Percentiles rank a stretch among this genome's conserved stretches.
Evolutionary conservation across 64 coral and sea anemone species (phyloP).

Genomic region (Dendrophyllia cribrosa): DNA sequence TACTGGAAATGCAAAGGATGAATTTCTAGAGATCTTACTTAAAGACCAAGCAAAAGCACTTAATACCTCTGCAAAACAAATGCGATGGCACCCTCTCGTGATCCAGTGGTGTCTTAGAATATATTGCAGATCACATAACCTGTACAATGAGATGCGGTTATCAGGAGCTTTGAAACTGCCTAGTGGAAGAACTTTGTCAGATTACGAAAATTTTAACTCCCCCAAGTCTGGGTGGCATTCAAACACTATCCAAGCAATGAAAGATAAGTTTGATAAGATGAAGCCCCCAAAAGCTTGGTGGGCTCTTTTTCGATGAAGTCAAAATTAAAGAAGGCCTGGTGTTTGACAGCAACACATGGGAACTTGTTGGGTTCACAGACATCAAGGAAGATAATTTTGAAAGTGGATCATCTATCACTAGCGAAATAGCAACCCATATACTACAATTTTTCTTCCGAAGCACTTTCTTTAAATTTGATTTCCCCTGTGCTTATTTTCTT

Average conservation of each 20-base stretch:
- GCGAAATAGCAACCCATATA: constrained; percentile 23
- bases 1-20: constrained; percentile 43
- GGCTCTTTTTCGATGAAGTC: constrained; percentile 75
- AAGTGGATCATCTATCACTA: not conserved
- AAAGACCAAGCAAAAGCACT: constrained; percentile 62
- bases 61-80: constrained; percentile 51
- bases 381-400: not conserved
- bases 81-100: constrained; percentile 64
- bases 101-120: constrained; percentile 65
- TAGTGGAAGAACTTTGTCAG: constrained; percentile 74
- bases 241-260: constrained; percentile 52
- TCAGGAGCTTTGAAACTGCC: constrained; percentile 72
- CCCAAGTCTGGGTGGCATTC: constrained; percentile 73
- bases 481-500: constrained; percentile 46
- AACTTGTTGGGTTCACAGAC: constrained; percentile 65
- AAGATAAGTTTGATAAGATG: constrained; percentile 53
- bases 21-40: constrained; percentile 61
- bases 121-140: constrained; percentile 57
- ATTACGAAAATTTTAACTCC: constrained; percentile 71
- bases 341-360: constrained; percentile 60
- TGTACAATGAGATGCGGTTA: constrained; percentile 57
- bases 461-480: constrained; percentile 25
- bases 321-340: constrained; percentile 82
- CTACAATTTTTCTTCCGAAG: constrained; percentile 44
- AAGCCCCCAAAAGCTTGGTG: constrained; percentile 56